Percentiles rank a stretch among this genome's conserved stretches.
Evolutionary conservation across 1,140 invertebrate species (phyloP).

Genomic region (Anoplolepis gracilipes): DNA sequence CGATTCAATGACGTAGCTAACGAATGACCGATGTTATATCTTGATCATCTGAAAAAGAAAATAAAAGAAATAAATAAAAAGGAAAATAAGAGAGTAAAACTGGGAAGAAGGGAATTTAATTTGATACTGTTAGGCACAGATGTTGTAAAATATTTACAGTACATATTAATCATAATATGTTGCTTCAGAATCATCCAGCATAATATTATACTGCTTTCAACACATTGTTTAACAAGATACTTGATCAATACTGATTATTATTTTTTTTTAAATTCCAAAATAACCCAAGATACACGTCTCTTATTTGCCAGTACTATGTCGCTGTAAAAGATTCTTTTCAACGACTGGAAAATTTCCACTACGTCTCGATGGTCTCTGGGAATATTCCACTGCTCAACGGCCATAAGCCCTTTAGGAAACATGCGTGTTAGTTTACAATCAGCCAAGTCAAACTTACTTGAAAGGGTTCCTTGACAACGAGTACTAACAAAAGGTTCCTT

Average conservation of each 20-base stretch:
- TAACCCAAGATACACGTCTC: background rate
- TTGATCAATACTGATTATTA: background rate
- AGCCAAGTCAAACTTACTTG: constrained; percentile 33
- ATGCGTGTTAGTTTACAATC: constrained; percentile 49
- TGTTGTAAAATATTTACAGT: too few relatives aligned
- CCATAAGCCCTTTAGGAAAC: constrained; percentile 39
- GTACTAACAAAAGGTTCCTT: constrained; percentile 52
- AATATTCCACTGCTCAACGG: constrained; percentile 61
- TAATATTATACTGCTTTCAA: too few relatives aligned
- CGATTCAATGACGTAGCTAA: constrained; percentile 67
- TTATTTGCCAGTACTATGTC: background rate
- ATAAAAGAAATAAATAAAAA: background rate
- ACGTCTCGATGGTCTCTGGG: constrained; percentile 18
- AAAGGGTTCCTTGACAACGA: constrained; percentile 35
- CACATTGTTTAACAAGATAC: background rate
- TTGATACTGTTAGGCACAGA: too few relatives aligned
- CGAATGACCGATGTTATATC: constrained; percentile 33
- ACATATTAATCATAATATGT: too few relatives aligned
- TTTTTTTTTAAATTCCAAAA: background rate
- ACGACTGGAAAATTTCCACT: constrained; percentile 9
- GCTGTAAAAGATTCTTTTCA: background rate
- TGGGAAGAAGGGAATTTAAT: too few relatives aligned
- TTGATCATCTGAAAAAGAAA: constrained; percentile 12
- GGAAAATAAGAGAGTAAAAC: too few relatives aligned
- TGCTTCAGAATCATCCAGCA: too few relatives aligned